Percentiles rank a stretch among this genome's conserved stretches.
These are phyloP conservation scores for Phenganax stokvisi DNA, from an alignment of 92 coral and sea anemone species.

Conservation along the genomic window DNA sequence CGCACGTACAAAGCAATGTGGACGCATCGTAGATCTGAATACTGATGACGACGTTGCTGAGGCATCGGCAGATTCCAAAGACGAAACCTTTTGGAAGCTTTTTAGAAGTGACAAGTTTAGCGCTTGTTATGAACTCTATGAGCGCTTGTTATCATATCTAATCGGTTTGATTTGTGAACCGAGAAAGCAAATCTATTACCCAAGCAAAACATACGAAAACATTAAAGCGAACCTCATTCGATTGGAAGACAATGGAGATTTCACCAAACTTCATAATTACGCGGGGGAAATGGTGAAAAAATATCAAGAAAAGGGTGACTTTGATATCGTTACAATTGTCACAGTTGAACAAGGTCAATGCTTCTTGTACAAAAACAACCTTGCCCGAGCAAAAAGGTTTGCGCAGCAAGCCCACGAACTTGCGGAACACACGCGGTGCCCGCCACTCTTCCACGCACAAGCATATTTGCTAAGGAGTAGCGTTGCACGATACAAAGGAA, in stretches of 20 bases:
- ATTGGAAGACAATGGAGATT: constrained; percentile 15
- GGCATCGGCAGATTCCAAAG: background rate
- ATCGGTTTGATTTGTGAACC: background rate
- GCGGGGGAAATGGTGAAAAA: background rate
- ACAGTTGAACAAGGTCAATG: constrained; percentile 1
- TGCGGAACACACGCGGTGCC: constrained; percentile 12
- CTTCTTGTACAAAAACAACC: background rate
- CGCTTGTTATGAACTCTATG: background rate
- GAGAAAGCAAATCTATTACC: background rate
- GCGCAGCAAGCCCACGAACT: constrained; percentile 7
- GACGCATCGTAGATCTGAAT: background rate
- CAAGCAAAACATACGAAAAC: constrained; percentile 8
- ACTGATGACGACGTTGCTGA: background rate
- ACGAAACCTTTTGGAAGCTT: background rate
- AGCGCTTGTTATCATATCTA: background rate
- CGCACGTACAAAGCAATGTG: background rate
- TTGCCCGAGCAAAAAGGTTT: background rate
- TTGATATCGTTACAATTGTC: constrained; percentile 2
- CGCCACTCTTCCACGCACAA: constrained; percentile 20
- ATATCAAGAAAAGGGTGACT: constrained; percentile 3
- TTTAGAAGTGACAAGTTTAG: background rate
- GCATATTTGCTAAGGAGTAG: background rate
- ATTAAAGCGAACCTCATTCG: background rate
- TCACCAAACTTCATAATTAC: background rate
- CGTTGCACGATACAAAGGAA: background rate